Evolutionary conservation across 2,797 vertebrate genomes (phyloP).

Genomic region (Acanthurus leucopareius): DNA sequence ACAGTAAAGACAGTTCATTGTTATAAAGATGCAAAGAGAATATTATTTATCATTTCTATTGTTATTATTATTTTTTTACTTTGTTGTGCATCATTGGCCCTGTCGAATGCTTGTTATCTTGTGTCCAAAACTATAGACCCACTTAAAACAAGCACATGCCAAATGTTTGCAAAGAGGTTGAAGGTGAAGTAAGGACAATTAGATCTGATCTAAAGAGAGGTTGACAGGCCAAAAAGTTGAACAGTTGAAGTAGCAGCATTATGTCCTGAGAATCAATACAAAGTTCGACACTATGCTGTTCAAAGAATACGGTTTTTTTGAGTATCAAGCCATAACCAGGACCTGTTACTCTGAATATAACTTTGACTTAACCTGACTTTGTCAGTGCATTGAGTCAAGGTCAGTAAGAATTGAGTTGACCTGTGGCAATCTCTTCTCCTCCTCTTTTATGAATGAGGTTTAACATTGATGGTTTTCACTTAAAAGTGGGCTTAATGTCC

Average conservation of each 20-base stretch:
- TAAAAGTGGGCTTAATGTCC: not conserved
- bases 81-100: not conserved
- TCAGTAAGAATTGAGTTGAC: not conserved
- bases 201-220: not conserved
- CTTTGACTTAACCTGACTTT: not conserved
- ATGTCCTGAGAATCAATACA: not conserved
- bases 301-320: not conserved
- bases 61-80: not conserved
- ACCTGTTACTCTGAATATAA: not conserved
- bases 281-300: not conserved
- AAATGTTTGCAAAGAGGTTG: not conserved
- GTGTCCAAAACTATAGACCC: too few species aligned
- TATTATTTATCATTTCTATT: slow-evolving; percentile 1
- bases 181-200: not conserved
- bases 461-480: not conserved
- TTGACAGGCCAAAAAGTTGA: not conserved
- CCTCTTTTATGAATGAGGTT: slow-evolving; percentile 6
- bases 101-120: not conserved
- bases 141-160: not conserved
- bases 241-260: not conserved
- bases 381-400: not conserved
- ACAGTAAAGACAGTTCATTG: not conserved
- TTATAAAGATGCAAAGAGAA: not conserved
- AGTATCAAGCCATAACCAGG: not conserved
- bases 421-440: not conserved